A percentile compares a stretch with the other conserved stretches of the same genome.
These are phyloP conservation scores for Hypocryptadius cinnamomeus DNA, from an alignment of 2,113 vertebrate species.

Conservation along the genomic window DNA sequence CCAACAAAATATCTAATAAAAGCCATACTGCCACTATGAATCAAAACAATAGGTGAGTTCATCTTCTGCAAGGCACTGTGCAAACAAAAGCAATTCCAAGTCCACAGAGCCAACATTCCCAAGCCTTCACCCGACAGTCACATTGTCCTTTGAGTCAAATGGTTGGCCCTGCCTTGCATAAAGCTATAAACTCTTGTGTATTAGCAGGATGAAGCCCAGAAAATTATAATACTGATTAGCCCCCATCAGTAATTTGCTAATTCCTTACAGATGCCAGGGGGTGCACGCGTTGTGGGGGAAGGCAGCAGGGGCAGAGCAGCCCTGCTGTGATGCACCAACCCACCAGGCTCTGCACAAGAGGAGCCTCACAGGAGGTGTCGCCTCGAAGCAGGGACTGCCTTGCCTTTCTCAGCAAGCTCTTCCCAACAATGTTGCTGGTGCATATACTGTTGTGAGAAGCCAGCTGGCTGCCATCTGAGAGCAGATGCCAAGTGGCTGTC, in stretches of 20 bases:
- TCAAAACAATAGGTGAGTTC: not conserved
- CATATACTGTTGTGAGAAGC: constrained; percentile 31
- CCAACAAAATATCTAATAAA: not conserved
- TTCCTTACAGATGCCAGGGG: not conserved
- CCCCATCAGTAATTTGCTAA: not conserved
- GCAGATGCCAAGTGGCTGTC: constrained; percentile 62
- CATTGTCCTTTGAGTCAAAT: not conserved
- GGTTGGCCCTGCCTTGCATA: not conserved
- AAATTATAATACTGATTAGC: not conserved
- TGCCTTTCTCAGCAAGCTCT: constrained; percentile 15
- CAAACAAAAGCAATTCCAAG: not conserved
- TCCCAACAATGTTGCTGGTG: constrained; percentile 22
- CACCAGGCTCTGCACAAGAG: not conserved
- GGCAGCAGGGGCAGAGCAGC: not conserved
- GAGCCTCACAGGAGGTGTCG: not conserved
- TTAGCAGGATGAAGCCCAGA: not conserved
- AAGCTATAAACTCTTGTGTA: not conserved
- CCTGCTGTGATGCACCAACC: not conserved
- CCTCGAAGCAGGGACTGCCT: not conserved
- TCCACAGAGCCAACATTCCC: not conserved
- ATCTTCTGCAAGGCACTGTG: not conserved
- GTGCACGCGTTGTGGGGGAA: not conserved
- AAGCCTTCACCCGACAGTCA: not conserved
- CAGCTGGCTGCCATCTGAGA: constrained; percentile 56
- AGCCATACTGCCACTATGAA: not conserved